Conservation (phyloP, 2,797 vertebrate species). For the Coccyzus lansbergi region DNA sequence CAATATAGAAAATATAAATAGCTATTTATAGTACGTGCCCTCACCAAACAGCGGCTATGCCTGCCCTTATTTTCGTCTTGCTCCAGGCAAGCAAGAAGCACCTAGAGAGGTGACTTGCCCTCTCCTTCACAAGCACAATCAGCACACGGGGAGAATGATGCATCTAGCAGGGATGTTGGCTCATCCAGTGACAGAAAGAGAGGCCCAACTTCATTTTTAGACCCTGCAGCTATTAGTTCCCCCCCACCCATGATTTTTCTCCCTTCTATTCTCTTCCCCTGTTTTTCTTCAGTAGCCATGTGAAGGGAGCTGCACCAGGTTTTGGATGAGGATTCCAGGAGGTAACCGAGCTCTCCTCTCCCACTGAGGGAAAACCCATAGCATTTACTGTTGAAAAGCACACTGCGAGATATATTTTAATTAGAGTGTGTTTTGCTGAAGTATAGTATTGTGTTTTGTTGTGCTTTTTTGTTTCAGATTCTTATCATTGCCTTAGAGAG, state of each 20-base stretch:
- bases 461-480: not conserved
- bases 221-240: not conserved
- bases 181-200: not conserved
- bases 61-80: not conserved
- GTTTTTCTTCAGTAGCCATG: not conserved
- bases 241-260: not conserved
- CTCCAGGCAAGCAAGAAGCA: not conserved
- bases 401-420: not conserved
- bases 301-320: not conserved
- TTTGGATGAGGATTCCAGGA: not conserved
- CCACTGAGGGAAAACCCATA: not conserved
- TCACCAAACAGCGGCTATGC: not conserved
- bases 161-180: not conserved
- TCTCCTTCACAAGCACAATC: not conserved
- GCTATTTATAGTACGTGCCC: not conserved
- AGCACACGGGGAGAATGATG: fast-evolving
- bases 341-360: not conserved
- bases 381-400: not conserved
- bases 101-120: not conserved
- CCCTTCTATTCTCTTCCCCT: not conserved
- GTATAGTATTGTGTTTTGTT: not conserved
- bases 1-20: not conserved
- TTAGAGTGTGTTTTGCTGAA: not conserved
- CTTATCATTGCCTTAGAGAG: not conserved
- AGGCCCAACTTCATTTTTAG: not conserved